Conservation (phyloP, 2,797 vertebrate genomes). For the Acridotheres tristis region DNA sequence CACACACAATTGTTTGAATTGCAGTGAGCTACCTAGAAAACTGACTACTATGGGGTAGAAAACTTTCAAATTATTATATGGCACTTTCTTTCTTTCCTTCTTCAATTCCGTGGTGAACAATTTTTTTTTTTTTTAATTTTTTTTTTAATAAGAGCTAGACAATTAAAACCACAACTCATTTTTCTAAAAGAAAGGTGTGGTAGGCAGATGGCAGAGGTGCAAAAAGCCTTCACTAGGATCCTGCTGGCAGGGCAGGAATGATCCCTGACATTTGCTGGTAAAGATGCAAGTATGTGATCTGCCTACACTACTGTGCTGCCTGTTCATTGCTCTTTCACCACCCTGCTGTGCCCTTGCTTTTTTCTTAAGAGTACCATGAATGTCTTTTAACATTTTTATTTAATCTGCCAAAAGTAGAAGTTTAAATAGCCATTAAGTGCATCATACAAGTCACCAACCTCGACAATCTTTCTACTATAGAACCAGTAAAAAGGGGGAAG, state of each 20-base stretch:
- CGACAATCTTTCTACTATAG: background rate
- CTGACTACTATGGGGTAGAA: background rate
- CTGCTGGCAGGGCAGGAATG: background rate
- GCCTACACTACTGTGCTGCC: background rate
- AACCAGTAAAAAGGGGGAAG: background rate
- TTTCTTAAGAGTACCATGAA: background rate
- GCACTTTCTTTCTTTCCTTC: background rate
- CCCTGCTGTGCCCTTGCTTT: background rate
- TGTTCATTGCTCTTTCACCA: background rate
- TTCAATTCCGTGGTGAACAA: background rate
- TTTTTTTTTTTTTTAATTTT: background rate
- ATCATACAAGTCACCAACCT: background rate
- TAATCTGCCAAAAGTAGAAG: background rate
- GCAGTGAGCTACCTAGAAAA: background rate
- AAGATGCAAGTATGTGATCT: background rate
- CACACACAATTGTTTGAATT: background rate
- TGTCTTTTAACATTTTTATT: background rate
- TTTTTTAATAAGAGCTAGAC: background rate
- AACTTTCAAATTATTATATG: background rate
- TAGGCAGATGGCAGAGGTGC: background rate
- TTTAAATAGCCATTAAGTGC: background rate
- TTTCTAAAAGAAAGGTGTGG: background rate
- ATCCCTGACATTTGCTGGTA: background rate
- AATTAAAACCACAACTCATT: background rate
- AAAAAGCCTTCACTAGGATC: background rate